Evolutionary conservation across 2,888 invertebrate species (phyloP).

Genomic region (Ornithoptera priamus): DNA sequence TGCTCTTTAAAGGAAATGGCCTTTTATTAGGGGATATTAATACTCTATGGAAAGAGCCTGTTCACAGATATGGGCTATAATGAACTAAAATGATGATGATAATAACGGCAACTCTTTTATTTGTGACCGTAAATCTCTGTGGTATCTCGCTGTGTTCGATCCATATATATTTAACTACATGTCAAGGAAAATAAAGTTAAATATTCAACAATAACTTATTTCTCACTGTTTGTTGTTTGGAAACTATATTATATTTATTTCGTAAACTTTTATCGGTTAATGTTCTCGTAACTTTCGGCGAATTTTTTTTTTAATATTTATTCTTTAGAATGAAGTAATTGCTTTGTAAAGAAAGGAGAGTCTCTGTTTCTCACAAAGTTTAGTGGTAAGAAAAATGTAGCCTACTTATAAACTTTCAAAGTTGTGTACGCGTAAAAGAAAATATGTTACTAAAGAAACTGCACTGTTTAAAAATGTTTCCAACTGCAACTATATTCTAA

Average conservation of each 20-base stretch:
- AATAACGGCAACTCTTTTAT: conserved; percentile 19
- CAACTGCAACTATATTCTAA: neutral
- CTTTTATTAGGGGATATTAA: conserved; percentile 22
- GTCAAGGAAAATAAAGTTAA: neutral
- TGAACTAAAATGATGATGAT: conserved; percentile 23
- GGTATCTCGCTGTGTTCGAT: conserved; percentile 12
- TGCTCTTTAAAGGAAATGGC: conserved; percentile 9
- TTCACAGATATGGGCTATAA: conserved; percentile 22
- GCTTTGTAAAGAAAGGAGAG: conserved; percentile 20
- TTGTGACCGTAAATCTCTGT: conserved; percentile 6
- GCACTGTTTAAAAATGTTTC: conserved; percentile 11
- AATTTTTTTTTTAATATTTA: conserved; percentile 1
- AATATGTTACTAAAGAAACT: conserved; percentile 24
- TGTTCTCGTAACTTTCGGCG: neutral
- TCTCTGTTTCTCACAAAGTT: conserved; percentile 22
- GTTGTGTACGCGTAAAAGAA: conserved; percentile 28
- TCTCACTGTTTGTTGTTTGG: neutral
- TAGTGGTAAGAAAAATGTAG: conserved; percentile 26
- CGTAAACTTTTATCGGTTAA: neutral
- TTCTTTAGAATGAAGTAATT: conserved; percentile 13
- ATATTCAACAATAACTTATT: neutral
- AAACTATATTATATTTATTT: neutral
- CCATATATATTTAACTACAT: conserved; percentile 1
- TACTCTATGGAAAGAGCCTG: conserved; percentile 18
- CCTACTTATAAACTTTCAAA: conserved; percentile 28